Base-by-base conservation (phyloP, 2,888 invertebrate genomes). In the Sphaeridia pumilis region DNA sequence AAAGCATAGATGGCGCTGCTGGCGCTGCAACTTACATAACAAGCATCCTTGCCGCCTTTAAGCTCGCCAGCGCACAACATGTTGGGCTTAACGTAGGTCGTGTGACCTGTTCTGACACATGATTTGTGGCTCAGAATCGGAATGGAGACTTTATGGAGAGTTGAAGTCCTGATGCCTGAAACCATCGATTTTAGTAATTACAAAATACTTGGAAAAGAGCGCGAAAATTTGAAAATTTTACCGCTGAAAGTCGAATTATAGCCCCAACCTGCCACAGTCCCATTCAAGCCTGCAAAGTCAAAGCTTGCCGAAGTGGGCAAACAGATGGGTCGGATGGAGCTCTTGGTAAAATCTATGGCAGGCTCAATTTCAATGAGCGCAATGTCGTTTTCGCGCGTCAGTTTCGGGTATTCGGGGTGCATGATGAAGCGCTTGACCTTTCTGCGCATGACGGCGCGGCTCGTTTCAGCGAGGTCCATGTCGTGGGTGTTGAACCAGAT, bases 51-150 rank as follows among this genome's bases (percentile, higher is more conserved):
- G 20, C 46, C 46, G 21, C 52, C 52, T 14, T 24, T 36, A 2
- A 52, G 28, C 2, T 52, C 52, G 2, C 52, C 52, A 22, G 52
- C 52, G 25, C 52, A 52, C 21, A 52, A 3, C 52, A 52, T 52
- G 2, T 42, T 52, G 3, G 52, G 46, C 3, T 46, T 27, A 20
- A 52, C 22, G n/a, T 14, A 27, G 17, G 46, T 46, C n/a, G 17
- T 26, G 25, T 52, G 52, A 1, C 17, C 27, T 3, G 46, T 52
- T 46, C 35, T 35, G 22, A 22, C 10, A 38, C 52, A 52, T 4
- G 25, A 28, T 24, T 41, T 7, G 25, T 52, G 52, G 20, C 52
- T 52, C 10, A 52, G 25, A 22, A 52, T 52, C 4, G 52, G 52
- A 22, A 52, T 27, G 3, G 41, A 25, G 2, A 52, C 46, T 31